Base-by-base conservation (phyloP, 2,797 vertebrate species). In the Gymnopithys bicolor region DNA sequence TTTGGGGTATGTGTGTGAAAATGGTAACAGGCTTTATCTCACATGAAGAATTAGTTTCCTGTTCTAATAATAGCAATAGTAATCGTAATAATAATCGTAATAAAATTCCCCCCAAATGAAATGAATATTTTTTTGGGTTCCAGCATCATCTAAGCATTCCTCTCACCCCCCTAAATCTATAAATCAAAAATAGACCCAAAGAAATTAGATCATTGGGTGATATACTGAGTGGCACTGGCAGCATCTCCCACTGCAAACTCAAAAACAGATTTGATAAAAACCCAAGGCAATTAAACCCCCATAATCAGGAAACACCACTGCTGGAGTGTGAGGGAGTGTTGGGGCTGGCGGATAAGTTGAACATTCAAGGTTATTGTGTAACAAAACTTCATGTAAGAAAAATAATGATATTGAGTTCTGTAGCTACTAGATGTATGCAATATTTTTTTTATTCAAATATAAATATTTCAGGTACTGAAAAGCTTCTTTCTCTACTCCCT, bases 401-500 rank as follows among this genome's bases (percentile, higher is more conserved):
- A 96, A 95, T 81, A 95, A 88, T 55, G 71, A 89, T 60, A 33
- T 78, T 11, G 30, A 55, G 18, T 94, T 93, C 75, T 89, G 46
- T 89, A 94, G 77, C 78, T 79, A 82, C 37, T 81, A 66, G 60
- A 93, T 76, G 49, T 55, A 49, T n/a, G 93, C 78, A 89, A 83
- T 87, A 86, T 37, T 43, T 90, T n/a, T 81, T 83, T 90, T 93
- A 78, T 93, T 84, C 76, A 94, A 74, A 82, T 93, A 94, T 92
- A 96, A 96, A 96, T 95, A 97, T 96, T 97, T 97, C 95, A 95
- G 93, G 87, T 87, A 67, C 63, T 85, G 58, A 94, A 91, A 96
- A 87, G 73, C 83, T 84, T 62, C 59, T 92, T 84, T 89, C 68
- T 64, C 51, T 69, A 55, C 80, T 90, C 90, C 81, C 66, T 89